These are phyloP conservation scores for Botrylloides violaceus DNA, from an alignment of 23 tunicate genomes.

Conservation along the genomic window DNA sequence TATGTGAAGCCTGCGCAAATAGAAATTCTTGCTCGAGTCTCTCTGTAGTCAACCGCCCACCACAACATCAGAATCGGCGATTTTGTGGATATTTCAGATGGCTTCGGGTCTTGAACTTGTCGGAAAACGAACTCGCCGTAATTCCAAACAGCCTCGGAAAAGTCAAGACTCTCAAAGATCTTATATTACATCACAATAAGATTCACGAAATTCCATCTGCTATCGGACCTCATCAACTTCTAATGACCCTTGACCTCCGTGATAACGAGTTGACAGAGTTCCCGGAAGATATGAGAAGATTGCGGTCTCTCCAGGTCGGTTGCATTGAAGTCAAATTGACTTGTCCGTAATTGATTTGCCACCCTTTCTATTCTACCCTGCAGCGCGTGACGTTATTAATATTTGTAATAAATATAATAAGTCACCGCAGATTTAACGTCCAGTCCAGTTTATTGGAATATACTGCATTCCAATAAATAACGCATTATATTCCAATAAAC, in stretches of 20 bases:
- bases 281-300: slow-evolving; percentile 80
- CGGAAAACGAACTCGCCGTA: slow-evolving; percentile 44
- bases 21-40: too few species aligned
- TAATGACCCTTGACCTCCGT: slow-evolving; percentile 46
- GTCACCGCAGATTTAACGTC: too few species aligned
- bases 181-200: slow-evolving; percentile 62
- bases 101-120: slow-evolving; percentile 39
- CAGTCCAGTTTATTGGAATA: too few species aligned
- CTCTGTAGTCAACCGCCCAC: too few species aligned
- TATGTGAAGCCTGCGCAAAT: too few species aligned
- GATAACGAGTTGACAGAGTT: slow-evolving; percentile 61
- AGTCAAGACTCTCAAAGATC: slow-evolving; percentile 62
- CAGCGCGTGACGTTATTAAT: too few species aligned
- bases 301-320: slow-evolving; percentile 46
- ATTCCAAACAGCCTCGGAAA: slow-evolving; percentile 61
- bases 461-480: too few species aligned
- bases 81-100: slow-evolving; percentile 51
- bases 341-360: too few species aligned
- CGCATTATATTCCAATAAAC: too few species aligned
- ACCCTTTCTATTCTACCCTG: too few species aligned
- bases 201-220: slow-evolving; percentile 42
- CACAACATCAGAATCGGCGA: too few species aligned
- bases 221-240: slow-evolving; percentile 67
- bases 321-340: not conserved
- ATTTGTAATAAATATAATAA: too few species aligned